A percentile compares a stretch with the other conserved stretches of the same genome.
Conservation (phyloP, 1,140 invertebrate species). For the Lamellibrachia luymesi region DNA sequence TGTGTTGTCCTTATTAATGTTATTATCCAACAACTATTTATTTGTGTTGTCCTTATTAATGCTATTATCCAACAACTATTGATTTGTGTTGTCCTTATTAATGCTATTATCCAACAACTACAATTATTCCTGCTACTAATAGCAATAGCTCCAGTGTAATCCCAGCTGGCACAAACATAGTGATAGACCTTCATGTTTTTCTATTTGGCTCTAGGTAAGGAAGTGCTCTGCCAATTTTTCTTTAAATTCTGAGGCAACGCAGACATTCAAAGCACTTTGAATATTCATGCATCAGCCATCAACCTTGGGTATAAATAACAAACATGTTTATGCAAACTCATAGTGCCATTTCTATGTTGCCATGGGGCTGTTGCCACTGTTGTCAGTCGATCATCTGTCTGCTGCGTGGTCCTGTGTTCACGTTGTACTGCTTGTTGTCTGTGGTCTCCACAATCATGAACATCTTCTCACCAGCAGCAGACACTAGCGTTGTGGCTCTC, state of each 20-base stretch:
- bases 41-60: background rate
- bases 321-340: background rate
- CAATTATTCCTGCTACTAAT: background rate
- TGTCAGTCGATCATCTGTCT: background rate
- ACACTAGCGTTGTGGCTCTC: too few relatives aligned
- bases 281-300: background rate
- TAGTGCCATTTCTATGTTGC: background rate
- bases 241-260: background rate
- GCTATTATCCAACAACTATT: background rate
- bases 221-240: background rate
- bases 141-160: background rate
- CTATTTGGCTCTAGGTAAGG: background rate
- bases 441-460: background rate
- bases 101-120: background rate
- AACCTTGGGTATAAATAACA: background rate
- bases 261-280: background rate
- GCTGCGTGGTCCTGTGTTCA: background rate
- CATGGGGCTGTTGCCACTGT: background rate
- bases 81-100: too few relatives aligned
- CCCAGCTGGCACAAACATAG: background rate
- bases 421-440: background rate
- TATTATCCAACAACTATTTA: background rate
- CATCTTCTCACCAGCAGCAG: too few relatives aligned
- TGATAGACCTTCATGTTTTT: background rate
- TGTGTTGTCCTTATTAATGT: background rate